Evolutionary conservation across 30 jellyfish, hydroid and myxozoan species (phyloP), one percentile per base, ranked within the genome.

Genomic region (Chrysaora quinquecirrha): DNA sequence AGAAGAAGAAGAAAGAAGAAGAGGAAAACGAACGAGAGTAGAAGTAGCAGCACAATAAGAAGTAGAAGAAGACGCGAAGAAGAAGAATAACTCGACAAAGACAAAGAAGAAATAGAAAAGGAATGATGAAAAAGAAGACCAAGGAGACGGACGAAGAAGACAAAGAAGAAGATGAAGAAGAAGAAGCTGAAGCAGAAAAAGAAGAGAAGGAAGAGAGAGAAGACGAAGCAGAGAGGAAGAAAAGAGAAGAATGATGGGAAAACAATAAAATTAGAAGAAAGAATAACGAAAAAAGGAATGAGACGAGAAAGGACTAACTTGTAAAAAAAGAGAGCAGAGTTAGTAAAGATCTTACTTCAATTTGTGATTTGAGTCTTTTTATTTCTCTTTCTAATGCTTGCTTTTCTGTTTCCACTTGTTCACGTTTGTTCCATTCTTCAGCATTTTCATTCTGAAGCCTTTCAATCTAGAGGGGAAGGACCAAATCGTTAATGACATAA

Each of bases 341-440:
- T n/a, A n/a, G n/a, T n/a, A 38, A 38, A 38, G 11, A 38, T 38
- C 14, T 30, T 61, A 89, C 97, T 78, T 75, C 82, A 21, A 89
- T 82, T 30, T 79, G 89, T 34, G 79, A 86, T 31, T 75, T 66
- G 28, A 86, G 62, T 23, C 91, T 54, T 47, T 83, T 89, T 28
- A 75, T 47, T 71, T 81, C 95, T 52, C 97, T 64, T 65, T 83
- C 89, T 22, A 89, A 22, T 16, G 75, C 35, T 34, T 34, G 28
- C 34, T 61, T 75, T 21, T 83, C 91, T 2, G 89, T 89, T 83
- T 89, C 97, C 16, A 71, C 84, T 76, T 89, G 92, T 64, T 89
- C 97, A 28, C 97, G 83, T 76, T 64, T 82, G 52, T 68, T 61
- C 97, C 97, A 89, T 35, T 89, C 97, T 6, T 82, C 80, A 1